Conservation (phyloP, 2,797 vertebrate genomes). For the Paguma larvata region DNA sequence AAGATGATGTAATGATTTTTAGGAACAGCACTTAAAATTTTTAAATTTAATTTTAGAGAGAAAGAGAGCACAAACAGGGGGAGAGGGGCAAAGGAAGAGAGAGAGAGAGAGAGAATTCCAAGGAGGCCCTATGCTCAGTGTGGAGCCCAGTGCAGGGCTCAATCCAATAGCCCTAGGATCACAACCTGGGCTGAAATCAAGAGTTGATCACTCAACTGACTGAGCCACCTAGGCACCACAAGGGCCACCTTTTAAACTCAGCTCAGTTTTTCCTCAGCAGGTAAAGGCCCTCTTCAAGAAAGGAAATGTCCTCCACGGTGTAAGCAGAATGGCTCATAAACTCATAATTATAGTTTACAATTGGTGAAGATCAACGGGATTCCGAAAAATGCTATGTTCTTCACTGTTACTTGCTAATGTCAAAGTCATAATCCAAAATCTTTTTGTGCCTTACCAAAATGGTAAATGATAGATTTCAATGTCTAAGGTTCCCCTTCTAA, state of each 20-base stretch:
- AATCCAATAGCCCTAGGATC: too few species aligned
- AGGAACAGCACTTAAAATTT: neutral
- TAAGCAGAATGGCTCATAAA: neutral
- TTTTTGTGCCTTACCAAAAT: neutral
- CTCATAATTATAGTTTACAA: neutral
- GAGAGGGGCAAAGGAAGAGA: too few species aligned
- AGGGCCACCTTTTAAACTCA: neutral
- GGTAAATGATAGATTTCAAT: neutral
- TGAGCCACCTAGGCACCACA: too few species aligned
- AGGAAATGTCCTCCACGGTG: neutral
- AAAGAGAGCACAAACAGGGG: too few species aligned
- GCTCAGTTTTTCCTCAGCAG: neutral
- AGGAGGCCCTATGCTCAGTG: too few species aligned
- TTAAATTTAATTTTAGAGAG: too few species aligned
- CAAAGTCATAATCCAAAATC: neutral
- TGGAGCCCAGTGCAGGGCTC: too few species aligned
- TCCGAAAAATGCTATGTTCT: neutral
- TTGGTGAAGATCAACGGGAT: neutral
- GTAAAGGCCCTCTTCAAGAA: neutral
- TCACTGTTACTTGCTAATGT: neutral
- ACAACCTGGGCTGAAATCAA: too few species aligned
- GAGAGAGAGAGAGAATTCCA: too few species aligned
- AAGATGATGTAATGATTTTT: neutral
- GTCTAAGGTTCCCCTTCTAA: neutral
- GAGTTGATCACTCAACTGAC: too few species aligned